Conservation (phyloP, 2,888 invertebrate species). For the Liposcelis brunnea region DNA sequence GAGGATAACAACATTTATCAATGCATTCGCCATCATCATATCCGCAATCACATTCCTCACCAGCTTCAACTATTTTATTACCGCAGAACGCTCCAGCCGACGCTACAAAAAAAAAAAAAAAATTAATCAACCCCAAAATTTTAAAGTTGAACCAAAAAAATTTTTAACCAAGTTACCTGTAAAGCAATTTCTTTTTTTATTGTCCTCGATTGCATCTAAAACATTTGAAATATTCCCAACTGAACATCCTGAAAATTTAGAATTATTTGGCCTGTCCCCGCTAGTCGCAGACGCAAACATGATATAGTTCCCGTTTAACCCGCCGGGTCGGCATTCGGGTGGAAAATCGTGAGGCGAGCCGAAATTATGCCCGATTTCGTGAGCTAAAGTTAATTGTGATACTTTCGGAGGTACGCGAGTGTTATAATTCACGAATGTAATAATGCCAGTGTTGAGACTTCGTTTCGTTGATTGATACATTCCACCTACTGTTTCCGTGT, state of each 20-base stretch:
- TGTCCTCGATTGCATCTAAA: slow-evolving; percentile 77
- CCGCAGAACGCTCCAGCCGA: slow-evolving; percentile 94
- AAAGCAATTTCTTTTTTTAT: slow-evolving; percentile 86
- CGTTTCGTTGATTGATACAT: slow-evolving; percentile 87
- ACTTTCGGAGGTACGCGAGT: slow-evolving; percentile 93
- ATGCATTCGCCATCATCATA: slow-evolving; percentile 85
- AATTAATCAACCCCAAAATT: slow-evolving; percentile 7
- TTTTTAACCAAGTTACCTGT: slow-evolving; percentile 31
- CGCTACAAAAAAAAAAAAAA: slow-evolving; percentile 27
- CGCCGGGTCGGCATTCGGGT: slow-evolving; percentile 76
- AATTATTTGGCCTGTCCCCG: slow-evolving; percentile 95
- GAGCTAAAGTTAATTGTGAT: slow-evolving; percentile 91
- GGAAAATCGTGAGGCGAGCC: slow-evolving; percentile 96
- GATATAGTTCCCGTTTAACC: slow-evolving; percentile 88
- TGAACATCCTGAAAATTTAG: slow-evolving; percentile 89
- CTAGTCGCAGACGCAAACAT: slow-evolving; percentile 99
- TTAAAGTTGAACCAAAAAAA: slow-evolving; percentile 3
- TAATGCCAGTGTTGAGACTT: slow-evolving; percentile 94
- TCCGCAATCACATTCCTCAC: slow-evolving; percentile 96
- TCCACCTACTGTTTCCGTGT: slow-evolving; percentile 88
- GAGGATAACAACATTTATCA: slow-evolving; percentile 85
- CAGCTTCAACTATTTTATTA: slow-evolving; percentile 94
- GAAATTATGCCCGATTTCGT: slow-evolving; percentile 98
- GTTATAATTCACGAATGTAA: slow-evolving; percentile 97
- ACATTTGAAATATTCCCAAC: slow-evolving; percentile 90